Conservation (phyloP, 2,888 invertebrate genomes). For the Cerastis rubricosa region DNA sequence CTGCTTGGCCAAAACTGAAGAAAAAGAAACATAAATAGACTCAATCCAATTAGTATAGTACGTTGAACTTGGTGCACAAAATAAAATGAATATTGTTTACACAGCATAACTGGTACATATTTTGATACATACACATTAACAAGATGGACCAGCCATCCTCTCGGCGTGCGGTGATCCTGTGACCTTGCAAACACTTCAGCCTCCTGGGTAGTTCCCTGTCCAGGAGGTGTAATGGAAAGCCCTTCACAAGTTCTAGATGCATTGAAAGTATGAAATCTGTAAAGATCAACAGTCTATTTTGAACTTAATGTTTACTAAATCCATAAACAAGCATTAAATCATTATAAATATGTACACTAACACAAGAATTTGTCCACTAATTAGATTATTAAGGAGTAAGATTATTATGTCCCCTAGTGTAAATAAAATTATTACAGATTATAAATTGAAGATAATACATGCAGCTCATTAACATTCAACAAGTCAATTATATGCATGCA, state of each 20-base stretch:
- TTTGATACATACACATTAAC: conserved; percentile 93
- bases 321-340: conserved; percentile 7
- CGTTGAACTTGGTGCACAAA: not conserved
- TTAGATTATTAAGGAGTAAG: conserved; percentile 22
- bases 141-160: conserved; percentile 99
- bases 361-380: conserved; percentile 5
- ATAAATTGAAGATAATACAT: conserved; percentile 32
- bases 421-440: conserved; percentile 33
- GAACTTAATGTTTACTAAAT: not conserved
- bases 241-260: conserved; percentile 94
- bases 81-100: conserved; percentile 5
- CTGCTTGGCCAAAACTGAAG: conserved; percentile 95
- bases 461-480: conserved; percentile 29
- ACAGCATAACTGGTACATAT: not conserved
- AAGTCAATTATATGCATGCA: conserved; percentile 27
- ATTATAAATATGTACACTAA: not conserved
- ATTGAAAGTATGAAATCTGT: conserved; percentile 96
- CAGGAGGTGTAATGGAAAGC: conserved; percentile 87
- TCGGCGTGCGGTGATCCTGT: conserved; percentile 95
- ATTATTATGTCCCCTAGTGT: conserved; percentile 7
- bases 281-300: conserved; percentile 57
- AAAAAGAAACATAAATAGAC: conserved; percentile 29
- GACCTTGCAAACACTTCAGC: conserved; percentile 92
- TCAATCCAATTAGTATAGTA: conserved; percentile 15
- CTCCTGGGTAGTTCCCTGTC: conserved; percentile 86